Percentiles rank a stretch among this genome's conserved stretches.
Conservation (phyloP, 2,797 vertebrate genomes). For the Gallinago stenura region DNA sequence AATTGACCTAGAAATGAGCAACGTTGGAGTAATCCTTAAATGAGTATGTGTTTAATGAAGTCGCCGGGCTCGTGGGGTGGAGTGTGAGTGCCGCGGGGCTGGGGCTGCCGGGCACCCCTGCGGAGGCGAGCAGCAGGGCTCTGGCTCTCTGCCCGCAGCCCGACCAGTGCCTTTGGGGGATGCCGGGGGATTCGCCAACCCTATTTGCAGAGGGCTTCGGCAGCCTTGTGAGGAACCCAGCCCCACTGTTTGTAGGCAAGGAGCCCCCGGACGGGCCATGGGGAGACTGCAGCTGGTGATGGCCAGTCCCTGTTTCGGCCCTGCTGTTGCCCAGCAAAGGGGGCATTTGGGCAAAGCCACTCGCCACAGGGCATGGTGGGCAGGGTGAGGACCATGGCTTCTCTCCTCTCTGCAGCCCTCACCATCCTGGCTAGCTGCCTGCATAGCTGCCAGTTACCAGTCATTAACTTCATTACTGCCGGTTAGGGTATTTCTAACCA, state of each 20-base stretch:
- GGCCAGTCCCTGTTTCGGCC: not conserved
- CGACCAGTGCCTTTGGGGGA: rapidly evolving
- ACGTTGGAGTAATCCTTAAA: not conserved
- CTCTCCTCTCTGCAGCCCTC: not conserved
- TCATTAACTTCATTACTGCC: not conserved
- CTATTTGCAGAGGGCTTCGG: not conserved
- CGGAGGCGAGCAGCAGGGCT: rapidly evolving
- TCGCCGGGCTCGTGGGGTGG: not conserved
- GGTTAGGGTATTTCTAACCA: not conserved
- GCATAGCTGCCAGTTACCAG: not conserved
- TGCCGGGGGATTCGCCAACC: rapidly evolving
- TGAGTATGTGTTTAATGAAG: not conserved
- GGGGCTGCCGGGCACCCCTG: not conserved
- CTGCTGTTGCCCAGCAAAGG: not conserved
- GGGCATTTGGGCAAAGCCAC: not conserved
- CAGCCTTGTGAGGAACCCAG: not conserved
- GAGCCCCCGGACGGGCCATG: rapidly evolving
- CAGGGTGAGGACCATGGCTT: not conserved
- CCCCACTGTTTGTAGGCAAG: not conserved
- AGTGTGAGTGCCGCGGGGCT: not conserved
- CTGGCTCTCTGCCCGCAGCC: rapidly evolving
- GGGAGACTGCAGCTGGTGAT: not conserved
- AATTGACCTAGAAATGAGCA: slow-evolving; percentile 3
- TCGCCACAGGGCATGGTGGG: rapidly evolving
- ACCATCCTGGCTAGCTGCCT: not conserved